Evolutionary conservation across 2,797 vertebrate genomes (phyloP).

Genomic region (Acrossocheilus wenchowensis): DNA sequence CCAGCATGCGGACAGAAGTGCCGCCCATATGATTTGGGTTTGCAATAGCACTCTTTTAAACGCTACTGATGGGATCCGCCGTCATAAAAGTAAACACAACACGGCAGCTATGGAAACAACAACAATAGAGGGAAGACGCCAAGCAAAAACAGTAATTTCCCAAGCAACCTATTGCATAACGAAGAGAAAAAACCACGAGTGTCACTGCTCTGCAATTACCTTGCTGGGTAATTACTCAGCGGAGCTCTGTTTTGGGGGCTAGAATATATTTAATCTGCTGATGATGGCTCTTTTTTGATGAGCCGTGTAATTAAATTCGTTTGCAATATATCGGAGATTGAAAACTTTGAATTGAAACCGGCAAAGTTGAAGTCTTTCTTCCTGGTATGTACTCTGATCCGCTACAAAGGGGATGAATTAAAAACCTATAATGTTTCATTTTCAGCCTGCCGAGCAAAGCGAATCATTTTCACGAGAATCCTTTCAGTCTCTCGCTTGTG

Average conservation of each 20-base stretch:
- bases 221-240: constrained; percentile 36
- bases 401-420: constrained; percentile 4
- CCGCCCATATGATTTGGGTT: neutral
- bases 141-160: constrained; percentile 43
- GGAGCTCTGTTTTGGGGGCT: constrained; percentile 7
- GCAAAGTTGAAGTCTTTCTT: constrained; percentile 3
- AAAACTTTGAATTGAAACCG: constrained; percentile 8
- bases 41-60: neutral
- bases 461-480: constrained; percentile 6
- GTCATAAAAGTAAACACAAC: neutral
- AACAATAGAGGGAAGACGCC: neutral
- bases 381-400: neutral
- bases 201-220: constrained; percentile 39
- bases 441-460: constrained; percentile 20
- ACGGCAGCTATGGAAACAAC: constrained; percentile 25
- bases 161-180: constrained; percentile 42
- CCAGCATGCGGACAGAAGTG: neutral
- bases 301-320: constrained; percentile 49
- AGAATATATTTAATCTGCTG: constrained; percentile 43
- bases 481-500: constrained; percentile 26
- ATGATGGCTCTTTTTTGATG: constrained; percentile 43
- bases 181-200: neutral
- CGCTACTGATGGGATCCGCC: neutral
- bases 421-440: constrained; percentile 1
- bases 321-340: constrained; percentile 28